phyloP scores from a whole-genome alignment of 2,797 vertebrate species.

The Menidia menidia region DNA sequence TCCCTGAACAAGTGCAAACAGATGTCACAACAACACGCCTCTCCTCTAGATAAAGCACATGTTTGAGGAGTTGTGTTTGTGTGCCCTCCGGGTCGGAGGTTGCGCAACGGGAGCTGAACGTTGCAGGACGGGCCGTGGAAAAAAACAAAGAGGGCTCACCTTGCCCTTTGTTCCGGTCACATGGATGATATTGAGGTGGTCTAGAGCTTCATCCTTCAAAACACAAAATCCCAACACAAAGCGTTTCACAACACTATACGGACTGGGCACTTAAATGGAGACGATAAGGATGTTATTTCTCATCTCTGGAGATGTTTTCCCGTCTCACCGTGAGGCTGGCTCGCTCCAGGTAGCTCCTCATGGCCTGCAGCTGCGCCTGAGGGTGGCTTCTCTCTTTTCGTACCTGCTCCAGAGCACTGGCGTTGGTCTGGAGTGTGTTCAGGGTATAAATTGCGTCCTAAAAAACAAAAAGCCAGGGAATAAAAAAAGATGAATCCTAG shows the following conservation, averaged over 20 bases:
- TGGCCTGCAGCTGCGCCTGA: constrained; percentile 87
- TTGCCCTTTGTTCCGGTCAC: constrained; percentile 98
- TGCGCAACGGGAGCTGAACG: neutral
- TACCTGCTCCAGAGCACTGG: constrained; percentile 88
- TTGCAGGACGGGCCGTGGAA: neutral
- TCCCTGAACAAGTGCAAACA: constrained; percentile 79
- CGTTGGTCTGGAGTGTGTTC: constrained; percentile 95
- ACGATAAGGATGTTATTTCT: neutral
- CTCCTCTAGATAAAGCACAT: neutral
- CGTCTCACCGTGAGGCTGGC: constrained; percentile 86
- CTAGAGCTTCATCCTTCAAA: constrained; percentile 89
- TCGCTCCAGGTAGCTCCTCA: constrained; percentile 87
- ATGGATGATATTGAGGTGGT: constrained; percentile 93
- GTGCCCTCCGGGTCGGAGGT: constrained; percentile 5
- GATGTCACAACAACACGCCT: neutral
- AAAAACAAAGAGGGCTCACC: constrained; percentile 74
- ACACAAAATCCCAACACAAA: constrained; percentile 7
- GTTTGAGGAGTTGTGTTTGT: constrained; percentile 9
- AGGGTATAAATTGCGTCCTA: constrained; percentile 93
- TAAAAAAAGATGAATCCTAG: no score
- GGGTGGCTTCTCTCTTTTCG: constrained; percentile 84
- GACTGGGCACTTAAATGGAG: no score
- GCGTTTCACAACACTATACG: constrained; percentile 1
- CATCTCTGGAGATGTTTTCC: neutral
- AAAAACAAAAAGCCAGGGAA: neutral